phyloP scores from a whole-genome alignment of 2,113 vertebrate species.

The Tetrax tetrax region DNA sequence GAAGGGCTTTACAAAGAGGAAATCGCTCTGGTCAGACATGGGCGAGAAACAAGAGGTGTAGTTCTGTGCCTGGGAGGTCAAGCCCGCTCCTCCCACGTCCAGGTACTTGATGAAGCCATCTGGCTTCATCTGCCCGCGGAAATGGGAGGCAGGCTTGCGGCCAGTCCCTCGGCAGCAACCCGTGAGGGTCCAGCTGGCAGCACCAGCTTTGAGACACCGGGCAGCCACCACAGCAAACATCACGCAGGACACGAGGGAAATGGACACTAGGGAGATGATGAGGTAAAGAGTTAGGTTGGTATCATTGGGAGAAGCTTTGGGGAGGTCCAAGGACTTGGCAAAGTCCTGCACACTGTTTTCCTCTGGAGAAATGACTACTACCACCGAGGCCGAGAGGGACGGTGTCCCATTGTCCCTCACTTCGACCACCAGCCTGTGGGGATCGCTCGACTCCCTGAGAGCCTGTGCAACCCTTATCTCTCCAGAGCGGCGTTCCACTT shows the following conservation, averaged over 20 bases:
- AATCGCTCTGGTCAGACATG: conserved; percentile 87
- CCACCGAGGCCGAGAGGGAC: conserved; percentile 76
- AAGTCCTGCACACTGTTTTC: conserved; percentile 75
- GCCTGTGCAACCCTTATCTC: conserved; percentile 82
- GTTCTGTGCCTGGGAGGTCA: conserved; percentile 81
- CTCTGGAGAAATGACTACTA: conserved; percentile 79
- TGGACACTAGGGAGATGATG: conserved; percentile 84
- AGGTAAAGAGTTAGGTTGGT: conserved; percentile 84
- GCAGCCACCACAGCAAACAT: conserved; percentile 79
- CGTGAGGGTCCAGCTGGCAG: conserved; percentile 64
- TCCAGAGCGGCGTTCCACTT: conserved; percentile 81
- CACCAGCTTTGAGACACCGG: conserved; percentile 77
- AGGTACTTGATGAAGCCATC: conserved; percentile 90
- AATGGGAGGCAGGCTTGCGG: conserved; percentile 80
- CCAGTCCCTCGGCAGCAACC: conserved; percentile 77
- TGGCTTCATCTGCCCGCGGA: conserved; percentile 85
- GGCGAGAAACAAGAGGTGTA: conserved; percentile 88
- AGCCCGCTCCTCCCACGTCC: conserved; percentile 84
- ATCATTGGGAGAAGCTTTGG: conserved; percentile 71
- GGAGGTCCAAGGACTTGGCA: conserved; percentile 70
- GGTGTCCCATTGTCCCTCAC: conserved; percentile 86
- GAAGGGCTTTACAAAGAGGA: conserved; percentile 89
- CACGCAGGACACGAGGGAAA: conserved; percentile 82
- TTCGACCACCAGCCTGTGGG: conserved; percentile 78
- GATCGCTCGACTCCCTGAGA: conserved; percentile 76